Percentiles rank a stretch among this genome's conserved stretches.
phyloP scores from a whole-genome alignment of 2,888 invertebrate genomes.

The Drosophila antonietae region DNA sequence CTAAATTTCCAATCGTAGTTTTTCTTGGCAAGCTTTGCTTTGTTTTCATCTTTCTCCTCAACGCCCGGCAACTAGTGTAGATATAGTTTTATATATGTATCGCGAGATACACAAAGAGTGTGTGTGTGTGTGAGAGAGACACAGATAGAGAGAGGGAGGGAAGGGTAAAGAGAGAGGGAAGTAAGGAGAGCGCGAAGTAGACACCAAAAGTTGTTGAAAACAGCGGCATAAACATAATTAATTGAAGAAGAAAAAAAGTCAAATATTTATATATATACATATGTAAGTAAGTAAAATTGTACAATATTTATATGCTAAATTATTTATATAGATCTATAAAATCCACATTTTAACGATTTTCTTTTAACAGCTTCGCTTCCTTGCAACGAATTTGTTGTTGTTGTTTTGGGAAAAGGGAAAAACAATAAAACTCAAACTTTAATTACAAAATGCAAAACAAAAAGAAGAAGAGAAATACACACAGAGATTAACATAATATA shows the following conservation, averaged over 20 bases:
- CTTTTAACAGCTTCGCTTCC: conserved; percentile 62
- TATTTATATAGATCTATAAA: conserved; percentile 12
- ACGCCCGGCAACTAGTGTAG: conserved; percentile 82
- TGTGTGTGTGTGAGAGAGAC: neutral
- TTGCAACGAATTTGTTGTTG: conserved; percentile 58
- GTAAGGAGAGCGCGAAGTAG: conserved; percentile 25
- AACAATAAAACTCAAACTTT: conserved; percentile 22
- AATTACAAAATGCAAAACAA: conserved; percentile 65
- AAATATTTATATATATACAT: conserved; percentile 37
- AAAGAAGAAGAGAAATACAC: conserved; percentile 36
- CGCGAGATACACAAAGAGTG: conserved; percentile 12
- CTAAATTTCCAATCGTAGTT: conserved; percentile 87
- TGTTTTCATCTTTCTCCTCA: conserved; percentile 82
- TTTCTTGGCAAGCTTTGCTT: conserved; percentile 83
- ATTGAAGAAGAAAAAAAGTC: conserved; percentile 36
- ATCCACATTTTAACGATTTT: conserved; percentile 64
- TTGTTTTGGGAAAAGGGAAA: neutral
- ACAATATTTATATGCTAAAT: conserved; percentile 27
- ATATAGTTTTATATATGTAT: conserved; percentile 38
- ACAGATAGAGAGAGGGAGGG: conserved; percentile 4
- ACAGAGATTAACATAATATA: conserved; percentile 45
- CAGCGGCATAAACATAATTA: conserved; percentile 43
- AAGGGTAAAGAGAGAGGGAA: conserved; percentile 17
- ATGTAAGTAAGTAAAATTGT: conserved; percentile 20
- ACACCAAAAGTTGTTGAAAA: conserved; percentile 30